Conservation (phyloP, 2,888 invertebrate genomes). For the Amaurobius ferox region DNA sequence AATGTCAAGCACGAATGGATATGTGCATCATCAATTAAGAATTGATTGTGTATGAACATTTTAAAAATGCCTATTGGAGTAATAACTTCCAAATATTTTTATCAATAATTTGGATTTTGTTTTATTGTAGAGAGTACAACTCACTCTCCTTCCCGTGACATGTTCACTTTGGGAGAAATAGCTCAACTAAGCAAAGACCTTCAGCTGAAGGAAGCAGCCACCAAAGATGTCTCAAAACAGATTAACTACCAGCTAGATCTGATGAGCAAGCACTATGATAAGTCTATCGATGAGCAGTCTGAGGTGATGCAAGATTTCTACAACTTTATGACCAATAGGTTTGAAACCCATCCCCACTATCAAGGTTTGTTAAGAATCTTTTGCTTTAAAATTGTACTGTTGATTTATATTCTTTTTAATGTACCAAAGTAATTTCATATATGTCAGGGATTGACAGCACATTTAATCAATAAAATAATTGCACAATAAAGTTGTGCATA, state of each 20-base stretch:
- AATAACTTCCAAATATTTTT: not conserved
- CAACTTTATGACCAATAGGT: slow-evolving; percentile 84
- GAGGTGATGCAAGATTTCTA: slow-evolving; percentile 95
- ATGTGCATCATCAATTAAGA: too few species aligned
- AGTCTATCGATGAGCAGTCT: slow-evolving; percentile 89
- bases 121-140: slow-evolving; percentile 43
- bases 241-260: slow-evolving; percentile 80
- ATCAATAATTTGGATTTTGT: too few species aligned
- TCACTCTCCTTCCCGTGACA: slow-evolving; percentile 42
- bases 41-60: not conserved
- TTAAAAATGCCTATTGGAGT: not conserved
- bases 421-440: too few species aligned
- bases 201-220: slow-evolving; percentile 76
- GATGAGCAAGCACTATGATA: slow-evolving; percentile 81
- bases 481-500: too few species aligned
- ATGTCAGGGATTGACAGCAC: too few species aligned
- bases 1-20: too few species aligned
- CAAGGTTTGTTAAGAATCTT: too few species aligned
- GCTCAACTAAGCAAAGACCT: slow-evolving; percentile 27
- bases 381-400: too few species aligned
- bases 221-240: slow-evolving; percentile 81
- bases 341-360: slow-evolving; percentile 81
- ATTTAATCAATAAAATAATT: too few species aligned
- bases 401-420: too few species aligned
- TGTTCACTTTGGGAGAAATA: slow-evolving; percentile 27